Evolutionary conservation across 1,140 invertebrate species (phyloP).

Genomic region (Drosophila carrolli): DNA sequence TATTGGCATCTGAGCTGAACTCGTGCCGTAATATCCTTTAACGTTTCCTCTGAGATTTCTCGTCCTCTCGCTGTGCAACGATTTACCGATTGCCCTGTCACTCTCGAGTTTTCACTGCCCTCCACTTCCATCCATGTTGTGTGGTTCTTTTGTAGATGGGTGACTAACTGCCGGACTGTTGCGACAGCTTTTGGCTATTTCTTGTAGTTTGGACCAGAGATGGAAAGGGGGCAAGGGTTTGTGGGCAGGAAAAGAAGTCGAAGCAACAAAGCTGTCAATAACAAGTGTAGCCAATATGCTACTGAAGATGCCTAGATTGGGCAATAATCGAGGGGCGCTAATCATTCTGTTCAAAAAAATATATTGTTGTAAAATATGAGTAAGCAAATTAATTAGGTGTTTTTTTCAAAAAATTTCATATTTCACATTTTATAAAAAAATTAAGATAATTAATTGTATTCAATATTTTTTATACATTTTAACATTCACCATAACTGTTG

Average conservation of each 20-base stretch:
- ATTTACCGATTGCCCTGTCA: conserved; percentile 68
- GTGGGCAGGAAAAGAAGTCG: conserved; percentile 13
- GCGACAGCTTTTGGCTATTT: conserved; percentile 61
- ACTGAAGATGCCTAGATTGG: conserved; percentile 37
- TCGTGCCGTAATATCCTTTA: conserved; percentile 62
- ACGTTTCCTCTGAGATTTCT: conserved; percentile 51
- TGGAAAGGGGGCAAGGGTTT: neutral
- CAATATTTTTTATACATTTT: no score
- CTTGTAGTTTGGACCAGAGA: conserved; percentile 33
- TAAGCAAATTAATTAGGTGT: no score
- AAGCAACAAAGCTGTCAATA: conserved; percentile 78
- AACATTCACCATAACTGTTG: no score
- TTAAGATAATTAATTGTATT: no score
- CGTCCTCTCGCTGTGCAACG: conserved; percentile 29
- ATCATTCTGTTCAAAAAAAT: neutral
- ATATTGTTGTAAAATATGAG: no score
- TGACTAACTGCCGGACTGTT: conserved; percentile 69
- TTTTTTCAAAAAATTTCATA: no score
- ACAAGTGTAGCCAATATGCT: conserved; percentile 68
- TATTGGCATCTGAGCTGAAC: conserved; percentile 56
- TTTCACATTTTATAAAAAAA: no score
- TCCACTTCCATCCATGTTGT: conserved; percentile 15
- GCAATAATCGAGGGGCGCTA: conserved; percentile 23
- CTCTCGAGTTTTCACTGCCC: conserved; percentile 13
- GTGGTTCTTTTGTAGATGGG: conserved; percentile 58